A percentile compares a stretch with the other conserved stretches of the same genome.
These are phyloP conservation scores for Macaca mulatta DNA, from an alignment of 2,113 vertebrate genomes.

Conservation along the genomic window DNA sequence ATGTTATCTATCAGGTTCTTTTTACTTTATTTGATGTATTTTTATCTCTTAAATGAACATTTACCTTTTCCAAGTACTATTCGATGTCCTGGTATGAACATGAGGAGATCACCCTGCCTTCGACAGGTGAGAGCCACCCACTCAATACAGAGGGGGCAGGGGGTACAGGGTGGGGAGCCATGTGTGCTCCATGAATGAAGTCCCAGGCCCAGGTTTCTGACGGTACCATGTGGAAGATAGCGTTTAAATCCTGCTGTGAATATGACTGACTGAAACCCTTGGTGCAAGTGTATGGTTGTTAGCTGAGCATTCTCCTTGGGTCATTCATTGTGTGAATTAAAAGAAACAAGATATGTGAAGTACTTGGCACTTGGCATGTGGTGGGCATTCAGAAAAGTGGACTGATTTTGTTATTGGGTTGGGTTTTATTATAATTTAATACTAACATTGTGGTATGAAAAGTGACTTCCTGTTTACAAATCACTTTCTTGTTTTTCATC, in stretches of 20 bases:
- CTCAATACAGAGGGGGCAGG: background rate
- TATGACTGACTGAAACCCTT: background rate
- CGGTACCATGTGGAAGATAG: background rate
- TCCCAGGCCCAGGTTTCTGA: background rate
- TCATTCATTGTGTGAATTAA: background rate
- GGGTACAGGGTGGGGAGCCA: accelerated
- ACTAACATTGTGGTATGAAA: background rate
- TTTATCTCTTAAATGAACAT: background rate
- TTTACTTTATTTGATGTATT: background rate
- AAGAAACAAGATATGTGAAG: background rate
- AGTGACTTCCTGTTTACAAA: background rate
- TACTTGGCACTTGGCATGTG: background rate
- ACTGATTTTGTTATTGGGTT: background rate
- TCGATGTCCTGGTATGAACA: background rate
- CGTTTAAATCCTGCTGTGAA: background rate
- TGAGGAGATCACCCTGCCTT: background rate
- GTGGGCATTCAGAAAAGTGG: background rate
- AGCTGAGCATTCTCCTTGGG: background rate
- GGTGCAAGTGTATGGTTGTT: background rate
- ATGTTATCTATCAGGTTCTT: background rate
- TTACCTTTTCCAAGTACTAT: background rate
- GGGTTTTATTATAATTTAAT: background rate
- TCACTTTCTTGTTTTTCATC: background rate
- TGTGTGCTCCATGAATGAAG: too few relatives aligned
- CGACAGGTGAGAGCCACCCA: background rate